Percentiles rank a stretch among this genome's conserved stretches.
These are phyloP conservation scores for Ardeotis arabs DNA, from an alignment of 2,113 vertebrate genomes.

Conservation along the genomic window DNA sequence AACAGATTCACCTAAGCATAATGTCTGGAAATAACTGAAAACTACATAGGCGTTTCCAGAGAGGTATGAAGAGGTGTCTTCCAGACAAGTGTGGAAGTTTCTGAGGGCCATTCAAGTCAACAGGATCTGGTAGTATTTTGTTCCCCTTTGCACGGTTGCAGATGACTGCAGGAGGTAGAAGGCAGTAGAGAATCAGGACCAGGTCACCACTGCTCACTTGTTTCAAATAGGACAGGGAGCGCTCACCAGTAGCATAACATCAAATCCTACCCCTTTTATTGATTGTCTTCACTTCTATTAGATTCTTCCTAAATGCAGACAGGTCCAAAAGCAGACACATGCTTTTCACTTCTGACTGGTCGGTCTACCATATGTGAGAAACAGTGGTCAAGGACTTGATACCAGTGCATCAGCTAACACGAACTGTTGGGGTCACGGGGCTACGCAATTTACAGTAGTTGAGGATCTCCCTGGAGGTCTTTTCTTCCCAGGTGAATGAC, in stretches of 20 bases:
- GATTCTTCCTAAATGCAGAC: not conserved
- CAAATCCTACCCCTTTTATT: not conserved
- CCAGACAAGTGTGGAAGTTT: not conserved
- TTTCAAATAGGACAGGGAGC: not conserved
- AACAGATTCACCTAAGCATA: not conserved
- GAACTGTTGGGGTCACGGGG: not conserved
- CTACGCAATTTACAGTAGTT: not conserved
- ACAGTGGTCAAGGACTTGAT: not conserved
- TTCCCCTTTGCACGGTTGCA: not conserved
- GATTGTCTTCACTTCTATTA: not conserved
- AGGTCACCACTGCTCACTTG: not conserved
- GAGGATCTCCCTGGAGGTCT: not conserved
- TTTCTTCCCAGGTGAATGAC: not conserved
- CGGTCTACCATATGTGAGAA: not conserved
- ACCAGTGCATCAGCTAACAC: rapidly evolving
- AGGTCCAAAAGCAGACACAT: not conserved
- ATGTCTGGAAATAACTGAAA: not conserved
- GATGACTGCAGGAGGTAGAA: not conserved
- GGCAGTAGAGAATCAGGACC: not conserved
- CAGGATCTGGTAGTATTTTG: not conserved
- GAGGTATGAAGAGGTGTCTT: not conserved
- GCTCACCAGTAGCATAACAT: not conserved
- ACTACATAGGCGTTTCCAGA: not conserved
- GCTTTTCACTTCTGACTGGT: not conserved
- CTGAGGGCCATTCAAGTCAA: not conserved